Evolutionary conservation across 2,888 invertebrate genomes (phyloP).

Genomic region (Nephrotoma appendiculata): DNA sequence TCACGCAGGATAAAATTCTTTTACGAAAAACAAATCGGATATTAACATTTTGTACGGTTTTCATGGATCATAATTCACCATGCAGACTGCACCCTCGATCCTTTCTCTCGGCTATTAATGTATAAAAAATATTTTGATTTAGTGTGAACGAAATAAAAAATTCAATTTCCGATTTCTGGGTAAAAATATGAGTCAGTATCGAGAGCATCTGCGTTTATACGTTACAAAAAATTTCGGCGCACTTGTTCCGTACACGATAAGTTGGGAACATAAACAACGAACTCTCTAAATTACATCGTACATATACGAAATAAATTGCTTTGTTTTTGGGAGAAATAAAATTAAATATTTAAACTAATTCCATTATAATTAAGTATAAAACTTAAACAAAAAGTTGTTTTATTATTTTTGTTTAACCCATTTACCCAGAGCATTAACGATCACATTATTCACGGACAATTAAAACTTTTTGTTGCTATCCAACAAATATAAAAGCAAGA

Average conservation of each 20-base stretch:
- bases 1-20: neutral
- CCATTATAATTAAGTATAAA: neutral
- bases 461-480: neutral
- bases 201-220: neutral
- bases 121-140: neutral
- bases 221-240: neutral
- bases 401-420: neutral
- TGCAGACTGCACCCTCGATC: neutral
- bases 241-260: neutral
- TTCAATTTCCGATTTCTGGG: neutral
- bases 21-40: neutral
- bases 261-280: neutral
- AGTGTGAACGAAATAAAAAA: neutral
- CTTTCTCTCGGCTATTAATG: neutral
- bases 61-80: neutral
- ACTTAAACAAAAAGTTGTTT: neutral
- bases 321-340: neutral
- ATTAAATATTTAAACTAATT: neutral
- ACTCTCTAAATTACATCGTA: neutral
- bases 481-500: neutral
- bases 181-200: neutral
- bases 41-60: neutral
- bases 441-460: neutral
- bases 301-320: neutral
- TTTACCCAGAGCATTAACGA: neutral